phyloP scores from a whole-genome alignment of 2,888 invertebrate species.

The Sinodicranocentrus sp. region DNA sequence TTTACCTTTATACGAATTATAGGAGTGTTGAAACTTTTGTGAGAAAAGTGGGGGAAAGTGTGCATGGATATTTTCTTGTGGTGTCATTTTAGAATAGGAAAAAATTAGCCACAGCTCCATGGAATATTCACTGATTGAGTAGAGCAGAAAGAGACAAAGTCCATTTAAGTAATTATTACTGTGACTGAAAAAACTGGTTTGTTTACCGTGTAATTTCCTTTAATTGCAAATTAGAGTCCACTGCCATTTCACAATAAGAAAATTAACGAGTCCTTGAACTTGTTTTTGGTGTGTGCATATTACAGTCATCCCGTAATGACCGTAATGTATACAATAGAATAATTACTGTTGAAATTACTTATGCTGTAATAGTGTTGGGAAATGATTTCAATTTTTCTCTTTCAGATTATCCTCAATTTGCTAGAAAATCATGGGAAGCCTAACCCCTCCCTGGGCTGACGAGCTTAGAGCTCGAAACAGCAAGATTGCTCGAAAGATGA shows the following conservation, averaged over 20 bases:
- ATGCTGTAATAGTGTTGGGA: neutral
- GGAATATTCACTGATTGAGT: too few relatives aligned
- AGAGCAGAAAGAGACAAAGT: neutral
- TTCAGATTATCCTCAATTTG: neutral
- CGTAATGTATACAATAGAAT: too few relatives aligned
- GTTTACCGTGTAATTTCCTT: conserved; percentile 11
- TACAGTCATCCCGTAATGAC: neutral
- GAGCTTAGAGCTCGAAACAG: conserved; percentile 74
- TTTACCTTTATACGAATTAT: neutral
- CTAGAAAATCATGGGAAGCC: conserved; percentile 39
- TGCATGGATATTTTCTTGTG: neutral
- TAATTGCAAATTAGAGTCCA: conserved; percentile 2
- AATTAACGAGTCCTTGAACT: conserved; percentile 46
- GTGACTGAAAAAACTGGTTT: conserved; percentile 49
- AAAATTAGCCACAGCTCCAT: too few relatives aligned
- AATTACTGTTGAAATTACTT: neutral
- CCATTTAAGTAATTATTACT: neutral
- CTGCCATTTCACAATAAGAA: too few relatives aligned
- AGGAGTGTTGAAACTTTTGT: too few relatives aligned
- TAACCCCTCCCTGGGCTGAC: conserved; percentile 74
- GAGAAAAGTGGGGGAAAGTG: neutral
- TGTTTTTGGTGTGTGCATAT: conserved; percentile 10
- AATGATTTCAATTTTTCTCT: conserved; percentile 2
- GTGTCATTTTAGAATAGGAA: too few relatives aligned
- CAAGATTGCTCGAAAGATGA: conserved; percentile 74